phyloP scores from a whole-genome alignment of 2,888 invertebrate genomes.

The Volucella inflata region DNA sequence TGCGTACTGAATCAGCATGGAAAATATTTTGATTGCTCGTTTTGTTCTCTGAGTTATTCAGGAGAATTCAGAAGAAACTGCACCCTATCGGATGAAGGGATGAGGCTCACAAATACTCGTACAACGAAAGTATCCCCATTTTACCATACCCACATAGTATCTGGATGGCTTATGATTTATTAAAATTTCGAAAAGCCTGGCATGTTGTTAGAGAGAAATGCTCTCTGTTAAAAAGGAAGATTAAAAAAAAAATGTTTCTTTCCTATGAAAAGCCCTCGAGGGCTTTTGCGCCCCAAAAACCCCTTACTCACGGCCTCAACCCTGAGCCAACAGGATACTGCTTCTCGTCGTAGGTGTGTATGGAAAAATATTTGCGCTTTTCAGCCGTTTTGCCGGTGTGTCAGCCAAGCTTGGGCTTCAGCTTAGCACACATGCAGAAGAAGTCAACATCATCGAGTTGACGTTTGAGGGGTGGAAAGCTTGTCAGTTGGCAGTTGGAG shows the following conservation, averaged over 20 bases:
- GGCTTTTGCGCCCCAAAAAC: slow-evolving; percentile 25
- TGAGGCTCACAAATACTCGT: no score
- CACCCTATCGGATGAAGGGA: no score
- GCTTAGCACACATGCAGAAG: slow-evolving; percentile 40
- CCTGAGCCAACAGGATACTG: neutral
- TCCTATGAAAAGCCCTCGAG: slow-evolving; percentile 58
- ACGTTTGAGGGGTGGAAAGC: neutral
- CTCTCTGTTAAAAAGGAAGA: slow-evolving; percentile 67
- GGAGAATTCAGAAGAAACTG: no score
- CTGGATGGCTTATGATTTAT: slow-evolving; percentile 75
- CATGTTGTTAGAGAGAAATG: slow-evolving; percentile 72
- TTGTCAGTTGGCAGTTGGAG: neutral
- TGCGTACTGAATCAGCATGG: no score
- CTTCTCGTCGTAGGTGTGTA: slow-evolving; percentile 47
- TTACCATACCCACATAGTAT: slow-evolving; percentile 48
- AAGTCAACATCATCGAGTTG: slow-evolving; percentile 56
- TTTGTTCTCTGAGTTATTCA: no score
- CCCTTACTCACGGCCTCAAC: neutral
- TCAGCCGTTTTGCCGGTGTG: slow-evolving; percentile 54
- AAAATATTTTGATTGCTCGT: no score
- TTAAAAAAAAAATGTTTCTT: slow-evolving; percentile 44
- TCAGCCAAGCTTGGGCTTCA: slow-evolving; percentile 16
- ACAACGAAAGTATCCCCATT: neutral
- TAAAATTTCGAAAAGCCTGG: slow-evolving; percentile 75
- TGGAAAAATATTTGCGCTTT: slow-evolving; percentile 72